Conservation (phyloP, 2,888 invertebrate genomes). For the Celastrina argiolus region DNA sequence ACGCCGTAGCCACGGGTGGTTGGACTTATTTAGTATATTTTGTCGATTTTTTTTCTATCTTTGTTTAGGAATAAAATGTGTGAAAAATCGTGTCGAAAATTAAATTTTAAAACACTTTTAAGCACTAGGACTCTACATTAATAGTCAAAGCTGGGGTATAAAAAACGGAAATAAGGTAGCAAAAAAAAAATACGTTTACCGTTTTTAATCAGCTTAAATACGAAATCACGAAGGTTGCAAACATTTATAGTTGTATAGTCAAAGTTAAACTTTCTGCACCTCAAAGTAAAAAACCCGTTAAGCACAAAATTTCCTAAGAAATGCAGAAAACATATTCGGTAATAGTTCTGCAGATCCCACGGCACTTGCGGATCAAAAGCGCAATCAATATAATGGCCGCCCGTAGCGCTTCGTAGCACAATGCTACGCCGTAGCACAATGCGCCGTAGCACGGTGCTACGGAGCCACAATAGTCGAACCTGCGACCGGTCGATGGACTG, state of each 20-base stretch:
- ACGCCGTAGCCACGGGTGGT: neutral
- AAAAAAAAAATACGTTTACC: no score
- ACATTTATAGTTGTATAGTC: neutral
- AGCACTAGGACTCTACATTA: no score
- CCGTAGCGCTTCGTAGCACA: slow-evolving; percentile 32
- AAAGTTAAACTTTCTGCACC: neutral
- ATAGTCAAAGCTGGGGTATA: no score
- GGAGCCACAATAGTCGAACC: slow-evolving; percentile 30
- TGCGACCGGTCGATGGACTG: slow-evolving; percentile 32
- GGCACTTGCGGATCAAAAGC: slow-evolving; percentile 10
- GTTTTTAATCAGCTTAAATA: no score
- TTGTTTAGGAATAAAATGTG: no score
- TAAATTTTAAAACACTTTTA: no score
- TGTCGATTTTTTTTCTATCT: no score
- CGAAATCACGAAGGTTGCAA: no score
- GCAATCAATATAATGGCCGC: slow-evolving; percentile 25
- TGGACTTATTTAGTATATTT: neutral
- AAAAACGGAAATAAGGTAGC: no score
- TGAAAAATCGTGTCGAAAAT: no score
- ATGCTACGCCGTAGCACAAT: slow-evolving; percentile 39
- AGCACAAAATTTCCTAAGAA: neutral
- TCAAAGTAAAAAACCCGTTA: neutral
- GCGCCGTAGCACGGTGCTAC: slow-evolving; percentile 35
- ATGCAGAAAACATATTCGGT: neutral
- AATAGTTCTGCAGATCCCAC: neutral